A percentile compares a stretch with the other conserved stretches of the same genome.
These are phyloP conservation scores for Neoniphon sammara DNA, from an alignment of 2,797 vertebrate genomes.

Conservation along the genomic window DNA sequence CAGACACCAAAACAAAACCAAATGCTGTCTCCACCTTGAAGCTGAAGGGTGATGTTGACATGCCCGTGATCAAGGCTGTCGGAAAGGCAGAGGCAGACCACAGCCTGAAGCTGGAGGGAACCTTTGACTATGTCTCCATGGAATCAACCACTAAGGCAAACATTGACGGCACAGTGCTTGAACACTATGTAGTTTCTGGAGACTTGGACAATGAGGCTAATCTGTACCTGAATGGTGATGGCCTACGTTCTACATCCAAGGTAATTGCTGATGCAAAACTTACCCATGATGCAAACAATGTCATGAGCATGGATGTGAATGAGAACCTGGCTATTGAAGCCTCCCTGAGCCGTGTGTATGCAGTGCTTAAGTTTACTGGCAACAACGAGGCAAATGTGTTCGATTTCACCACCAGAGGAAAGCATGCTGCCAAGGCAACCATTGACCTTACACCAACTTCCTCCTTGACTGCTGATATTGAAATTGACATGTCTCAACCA, in stretches of 20 bases:
- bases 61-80: slow-evolving; percentile 73
- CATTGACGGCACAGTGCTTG: slow-evolving; percentile 82
- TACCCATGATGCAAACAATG: slow-evolving; percentile 69
- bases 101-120: slow-evolving; percentile 85
- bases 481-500: slow-evolving; percentile 84
- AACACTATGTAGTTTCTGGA: slow-evolving; percentile 80
- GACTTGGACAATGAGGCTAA: slow-evolving; percentile 83
- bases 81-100: slow-evolving; percentile 82
- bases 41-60: slow-evolving; percentile 83
- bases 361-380: slow-evolving; percentile 81
- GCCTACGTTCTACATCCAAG: slow-evolving; percentile 84
- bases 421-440: slow-evolving; percentile 82
- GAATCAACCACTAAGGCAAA: slow-evolving; percentile 82
- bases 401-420: slow-evolving; percentile 82
- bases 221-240: slow-evolving; percentile 85
- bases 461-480: slow-evolving; percentile 80
- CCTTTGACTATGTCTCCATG: slow-evolving; percentile 83
- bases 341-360: slow-evolving; percentile 82
- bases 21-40: slow-evolving; percentile 82
- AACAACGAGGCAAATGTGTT: slow-evolving; percentile 81
- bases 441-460: slow-evolving; percentile 83
- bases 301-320: slow-evolving; percentile 83
- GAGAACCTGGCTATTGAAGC: slow-evolving; percentile 87
- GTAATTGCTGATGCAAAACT: slow-evolving; percentile 80
- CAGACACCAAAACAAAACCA: slow-evolving; percentile 85